Base-by-base conservation (phyloP, 2,888 invertebrate genomes). In the Noctuana brunneofusca region DNA sequence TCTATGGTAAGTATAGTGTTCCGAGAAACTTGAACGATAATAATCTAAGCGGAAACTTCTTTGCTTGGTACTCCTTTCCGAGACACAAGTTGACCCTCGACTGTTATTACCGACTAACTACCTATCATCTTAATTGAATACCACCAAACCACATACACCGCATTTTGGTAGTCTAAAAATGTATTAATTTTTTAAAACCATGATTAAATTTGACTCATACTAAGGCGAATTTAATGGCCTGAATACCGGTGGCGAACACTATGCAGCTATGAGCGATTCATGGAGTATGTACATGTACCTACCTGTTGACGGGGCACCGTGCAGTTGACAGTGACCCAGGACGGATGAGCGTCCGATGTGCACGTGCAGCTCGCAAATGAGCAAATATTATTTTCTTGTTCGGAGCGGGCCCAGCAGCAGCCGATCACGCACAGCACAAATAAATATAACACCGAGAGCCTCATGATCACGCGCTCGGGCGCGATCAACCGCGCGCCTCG, bases 291-390 rank as follows among this genome's bases (percentile, higher is more conserved):
- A 43, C 43, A 16, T 68, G 58, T 64, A 30, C 87, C 89, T 92
- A 94, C 95, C 94, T 94, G 92, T 75, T 92, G 85, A 63, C 81
- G 80, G 66, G 88, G 86, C 73, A 95, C 92, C 71, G 93, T 92
- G 82, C 95, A 95, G 85, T 94, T 94, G 75, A 95, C 91, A 71
- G 86, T 91, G 73, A 92, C 92, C 94, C 94, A 94, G 53, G 80
- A 81, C 50, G 93, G 92, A 70, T 92, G 93, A 27, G 89, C 88
- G 57, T 89, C 92, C 55, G 92, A 85, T 43, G 87, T 84, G 79
- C 95, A 95, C 70, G 87, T 89, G 85, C 95, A 95, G 71, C 90
- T 93, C 64, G 84, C 84, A 38, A 75, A 58, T 16, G 72, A 67
- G 79, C 95, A 95, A 69, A 94, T 84, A 62, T 90, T 89, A 62